Evolutionary conservation across 2,797 vertebrate genomes (phyloP).

Genomic region (Chrysolophus pictus): DNA sequence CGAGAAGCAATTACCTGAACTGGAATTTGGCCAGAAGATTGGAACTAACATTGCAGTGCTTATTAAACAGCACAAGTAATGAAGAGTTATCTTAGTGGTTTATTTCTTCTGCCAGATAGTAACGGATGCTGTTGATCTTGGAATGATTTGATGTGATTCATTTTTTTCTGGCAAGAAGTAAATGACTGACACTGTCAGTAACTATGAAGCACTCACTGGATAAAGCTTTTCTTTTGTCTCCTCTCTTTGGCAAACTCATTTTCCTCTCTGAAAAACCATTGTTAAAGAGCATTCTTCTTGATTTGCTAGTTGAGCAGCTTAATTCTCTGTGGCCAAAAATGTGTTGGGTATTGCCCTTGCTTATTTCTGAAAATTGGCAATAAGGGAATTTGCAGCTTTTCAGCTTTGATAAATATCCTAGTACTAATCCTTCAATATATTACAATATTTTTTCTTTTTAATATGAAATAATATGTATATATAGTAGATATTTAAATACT

Average conservation of each 20-base stretch:
- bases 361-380: neutral
- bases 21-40: neutral
- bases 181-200: constrained; percentile 22
- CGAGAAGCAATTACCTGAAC: constrained; percentile 1
- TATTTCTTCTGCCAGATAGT: neutral
- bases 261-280: neutral
- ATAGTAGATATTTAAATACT: neutral
- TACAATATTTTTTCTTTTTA: neutral
- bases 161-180: neutral
- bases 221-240: neutral
- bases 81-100: neutral
- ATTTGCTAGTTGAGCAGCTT: neutral
- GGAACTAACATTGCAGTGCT: neutral
- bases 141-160: neutral
- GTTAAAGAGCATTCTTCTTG: neutral
- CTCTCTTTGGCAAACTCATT: neutral
- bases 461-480: neutral
- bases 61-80: neutral
- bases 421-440: neutral
- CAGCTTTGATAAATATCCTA: neutral
- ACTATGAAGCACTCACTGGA: neutral
- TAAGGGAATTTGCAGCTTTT: neutral
- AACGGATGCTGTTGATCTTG: neutral
- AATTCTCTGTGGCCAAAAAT: neutral
- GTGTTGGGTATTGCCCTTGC: neutral